Percentiles rank a stretch among this genome's conserved stretches.
phyloP scores from a whole-genome alignment of 2,888 invertebrate genomes.

The Altica lythri region DNA sequence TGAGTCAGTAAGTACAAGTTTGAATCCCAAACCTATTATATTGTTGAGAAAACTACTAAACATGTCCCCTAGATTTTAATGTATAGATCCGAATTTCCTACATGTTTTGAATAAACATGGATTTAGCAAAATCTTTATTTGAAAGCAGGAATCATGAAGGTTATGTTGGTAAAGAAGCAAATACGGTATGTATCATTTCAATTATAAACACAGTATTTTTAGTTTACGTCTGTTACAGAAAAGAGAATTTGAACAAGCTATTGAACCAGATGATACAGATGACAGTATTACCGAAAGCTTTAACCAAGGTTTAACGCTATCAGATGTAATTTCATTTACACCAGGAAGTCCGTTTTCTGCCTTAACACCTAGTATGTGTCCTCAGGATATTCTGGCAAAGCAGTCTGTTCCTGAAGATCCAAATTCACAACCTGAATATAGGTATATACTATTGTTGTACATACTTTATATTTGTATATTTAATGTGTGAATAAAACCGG shows the following conservation, averaged over 20 bases:
- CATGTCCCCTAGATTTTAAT: too few relatives aligned
- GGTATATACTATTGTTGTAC: too few relatives aligned
- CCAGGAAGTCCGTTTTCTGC: slow-evolving; percentile 94
- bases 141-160: slow-evolving; percentile 85
- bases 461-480: too few relatives aligned
- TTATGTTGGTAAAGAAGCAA: slow-evolving; percentile 86
- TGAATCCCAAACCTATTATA: too few relatives aligned
- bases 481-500: too few relatives aligned
- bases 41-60: too few relatives aligned
- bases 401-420: slow-evolving; percentile 76
- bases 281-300: slow-evolving; percentile 61
- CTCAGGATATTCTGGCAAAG: slow-evolving; percentile 88
- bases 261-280: slow-evolving; percentile 80
- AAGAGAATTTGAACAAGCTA: slow-evolving; percentile 74
- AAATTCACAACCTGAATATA: slow-evolving; percentile 71
- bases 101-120: slow-evolving; percentile 75
- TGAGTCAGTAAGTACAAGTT: too few relatives aligned
- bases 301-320: slow-evolving; percentile 71
- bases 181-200: slow-evolving; percentile 62
- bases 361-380: slow-evolving; percentile 95
- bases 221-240: too few relatives aligned
- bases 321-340: slow-evolving; percentile 73
- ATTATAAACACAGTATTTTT: not conserved
- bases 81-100: too few relatives aligned
- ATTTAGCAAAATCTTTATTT: slow-evolving; percentile 90